phyloP scores from a whole-genome alignment of 2,888 invertebrate species.

The Idaea biselata region DNA sequence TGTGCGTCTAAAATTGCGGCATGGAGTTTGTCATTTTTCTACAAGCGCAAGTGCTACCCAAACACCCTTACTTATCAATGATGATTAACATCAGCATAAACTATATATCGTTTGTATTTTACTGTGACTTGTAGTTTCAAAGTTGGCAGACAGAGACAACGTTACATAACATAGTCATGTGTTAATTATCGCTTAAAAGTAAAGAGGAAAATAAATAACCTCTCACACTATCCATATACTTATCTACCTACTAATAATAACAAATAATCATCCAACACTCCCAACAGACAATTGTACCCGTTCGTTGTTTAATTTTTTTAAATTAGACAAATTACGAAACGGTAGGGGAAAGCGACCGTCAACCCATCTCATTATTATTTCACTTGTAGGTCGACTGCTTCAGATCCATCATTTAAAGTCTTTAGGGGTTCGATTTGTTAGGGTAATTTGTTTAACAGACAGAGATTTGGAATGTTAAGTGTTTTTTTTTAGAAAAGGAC shows the following conservation, averaged over 20 bases:
- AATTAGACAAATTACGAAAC: conserved; percentile 51
- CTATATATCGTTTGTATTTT: too few species aligned
- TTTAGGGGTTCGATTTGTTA: conserved; percentile 1
- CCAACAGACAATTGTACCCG: conserved; percentile 30
- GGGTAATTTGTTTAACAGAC: neutral
- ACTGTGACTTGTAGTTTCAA: too few species aligned
- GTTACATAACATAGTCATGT: too few species aligned
- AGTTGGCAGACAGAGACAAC: too few species aligned
- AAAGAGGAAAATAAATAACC: neutral
- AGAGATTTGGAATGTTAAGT: neutral
- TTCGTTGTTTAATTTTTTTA: conserved; percentile 45
- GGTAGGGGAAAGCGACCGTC: conserved; percentile 33
- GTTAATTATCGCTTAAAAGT: too few species aligned
- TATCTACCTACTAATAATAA: conserved; percentile 9
- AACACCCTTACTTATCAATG: too few species aligned
- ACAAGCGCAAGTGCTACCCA: too few species aligned
- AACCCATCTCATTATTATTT: conserved; percentile 36
- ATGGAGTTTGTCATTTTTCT: too few species aligned
- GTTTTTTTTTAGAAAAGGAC: too few species aligned
- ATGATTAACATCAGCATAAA: too few species aligned
- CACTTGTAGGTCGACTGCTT: conserved; percentile 31
- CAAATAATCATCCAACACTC: conserved; percentile 18
- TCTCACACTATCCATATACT: neutral
- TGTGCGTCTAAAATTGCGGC: too few species aligned
- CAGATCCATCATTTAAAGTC: conserved; percentile 20